phyloP scores from a whole-genome alignment of 1,140 invertebrate species.

The Drosophila ironensis region DNA sequence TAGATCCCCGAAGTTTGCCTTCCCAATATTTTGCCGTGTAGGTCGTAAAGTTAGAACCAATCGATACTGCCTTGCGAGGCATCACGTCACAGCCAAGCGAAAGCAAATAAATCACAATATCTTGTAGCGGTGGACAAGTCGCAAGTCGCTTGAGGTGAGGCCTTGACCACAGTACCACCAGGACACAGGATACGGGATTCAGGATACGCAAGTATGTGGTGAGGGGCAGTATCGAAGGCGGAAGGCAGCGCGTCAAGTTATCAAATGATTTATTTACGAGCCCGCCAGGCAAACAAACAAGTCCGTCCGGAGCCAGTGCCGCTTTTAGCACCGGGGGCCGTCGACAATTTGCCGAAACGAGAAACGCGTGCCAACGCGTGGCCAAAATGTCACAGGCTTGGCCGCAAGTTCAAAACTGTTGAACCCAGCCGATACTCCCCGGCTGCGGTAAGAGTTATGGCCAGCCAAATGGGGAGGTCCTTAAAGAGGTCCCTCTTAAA shows the following conservation, averaged over 20 bases:
- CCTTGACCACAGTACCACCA: constrained; percentile 57
- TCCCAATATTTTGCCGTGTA: constrained; percentile 5
- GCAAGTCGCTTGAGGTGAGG: constrained; percentile 66
- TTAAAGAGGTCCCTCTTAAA: constrained; percentile 16
- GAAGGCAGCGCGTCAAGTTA: constrained; percentile 66
- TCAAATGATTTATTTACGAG: constrained; percentile 80
- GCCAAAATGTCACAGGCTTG: constrained; percentile 1
- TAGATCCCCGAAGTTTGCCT: no score
- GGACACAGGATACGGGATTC: constrained; percentile 4
- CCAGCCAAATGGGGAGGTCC: constrained; percentile 20
- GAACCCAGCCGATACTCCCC: constrained; percentile 43
- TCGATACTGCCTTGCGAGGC: constrained; percentile 31
- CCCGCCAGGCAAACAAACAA: constrained; percentile 75
- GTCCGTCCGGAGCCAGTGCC: constrained; percentile 14
- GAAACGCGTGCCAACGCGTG: constrained; percentile 47
- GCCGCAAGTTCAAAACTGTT: constrained; percentile 70
- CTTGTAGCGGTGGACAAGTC: constrained; percentile 64
- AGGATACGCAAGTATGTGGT: not conserved
- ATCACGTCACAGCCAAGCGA: constrained; percentile 63
- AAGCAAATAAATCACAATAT: constrained; percentile 79
- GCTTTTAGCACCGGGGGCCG: constrained; percentile 11
- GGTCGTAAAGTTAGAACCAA: constrained; percentile 50
- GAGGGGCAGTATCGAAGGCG: constrained; percentile 29
- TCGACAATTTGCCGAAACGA: constrained; percentile 64
- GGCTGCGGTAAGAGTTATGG: constrained; percentile 64